A percentile compares a stretch with the other conserved stretches of the same genome.
Conservation (phyloP, 1,140 invertebrate genomes). For the Phocides pigmalion region DNA sequence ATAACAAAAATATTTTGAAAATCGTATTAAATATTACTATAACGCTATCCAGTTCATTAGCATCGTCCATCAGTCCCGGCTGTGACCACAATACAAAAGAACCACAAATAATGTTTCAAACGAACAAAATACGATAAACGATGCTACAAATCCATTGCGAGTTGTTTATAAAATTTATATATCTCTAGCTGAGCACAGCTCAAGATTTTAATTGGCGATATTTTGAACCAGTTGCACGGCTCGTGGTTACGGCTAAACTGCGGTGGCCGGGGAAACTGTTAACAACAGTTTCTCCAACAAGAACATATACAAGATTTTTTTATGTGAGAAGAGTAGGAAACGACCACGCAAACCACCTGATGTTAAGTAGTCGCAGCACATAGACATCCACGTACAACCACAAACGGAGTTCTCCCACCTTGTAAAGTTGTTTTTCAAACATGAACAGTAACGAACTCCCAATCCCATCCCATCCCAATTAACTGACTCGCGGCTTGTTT, state of each 20-base stretch:
- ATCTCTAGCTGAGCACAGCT: too few relatives aligned
- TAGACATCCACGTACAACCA: background rate
- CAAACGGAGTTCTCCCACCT: background rate
- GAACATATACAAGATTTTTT: too few relatives aligned
- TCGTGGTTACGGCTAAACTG: too few relatives aligned
- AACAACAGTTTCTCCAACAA: too few relatives aligned
- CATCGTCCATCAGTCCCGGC: background rate
- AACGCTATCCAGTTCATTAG: background rate
- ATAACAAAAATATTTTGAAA: background rate
- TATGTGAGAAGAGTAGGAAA: too few relatives aligned
- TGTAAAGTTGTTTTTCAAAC: background rate
- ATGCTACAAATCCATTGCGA: background rate
- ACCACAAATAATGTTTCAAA: background rate
- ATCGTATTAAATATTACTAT: background rate
- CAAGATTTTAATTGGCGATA: background rate
- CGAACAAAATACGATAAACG: background rate
- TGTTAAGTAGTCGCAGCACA: background rate
- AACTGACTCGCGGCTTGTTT: slow-evolving; percentile 1
- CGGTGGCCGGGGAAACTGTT: too few relatives aligned
- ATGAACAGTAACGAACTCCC: background rate
- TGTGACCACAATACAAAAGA: background rate
- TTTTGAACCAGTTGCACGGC: background rate
- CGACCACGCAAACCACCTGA: too few relatives aligned
- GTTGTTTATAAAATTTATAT: background rate
- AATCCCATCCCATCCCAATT: slow-evolving; percentile 1